Evolutionary conservation across 2,888 invertebrate species (phyloP).

Genomic region (Rhamphomyia laevipes): DNA sequence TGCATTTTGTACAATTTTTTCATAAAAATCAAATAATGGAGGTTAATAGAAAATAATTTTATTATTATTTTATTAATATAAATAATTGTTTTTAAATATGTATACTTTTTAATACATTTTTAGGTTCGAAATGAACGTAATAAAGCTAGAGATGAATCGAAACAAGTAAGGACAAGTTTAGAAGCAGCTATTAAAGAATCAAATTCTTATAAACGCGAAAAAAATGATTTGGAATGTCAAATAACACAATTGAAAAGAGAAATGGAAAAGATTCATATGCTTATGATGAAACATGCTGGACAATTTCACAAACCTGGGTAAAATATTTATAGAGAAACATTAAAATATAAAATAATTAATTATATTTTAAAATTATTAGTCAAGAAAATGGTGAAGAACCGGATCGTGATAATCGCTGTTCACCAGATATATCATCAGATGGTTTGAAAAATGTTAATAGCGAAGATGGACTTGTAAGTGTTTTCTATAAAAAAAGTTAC

Average conservation of each 20-base stretch:
- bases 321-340: too few relatives aligned
- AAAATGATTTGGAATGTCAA: slow-evolving; percentile 63
- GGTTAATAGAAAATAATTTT: not conserved
- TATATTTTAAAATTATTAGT: not conserved
- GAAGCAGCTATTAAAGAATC: slow-evolving; percentile 69
- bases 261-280: slow-evolving; percentile 63
- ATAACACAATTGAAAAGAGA: slow-evolving; percentile 66
- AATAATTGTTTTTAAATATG: not conserved
- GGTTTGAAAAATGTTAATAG: slow-evolving; percentile 38
- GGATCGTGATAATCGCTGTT: slow-evolving; percentile 34
- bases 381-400: slow-evolving; percentile 30
- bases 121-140: slow-evolving; percentile 82
- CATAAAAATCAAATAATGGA: not conserved
- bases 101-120: slow-evolving; percentile 7
- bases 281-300: slow-evolving; percentile 55
- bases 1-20: too few relatives aligned
- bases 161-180: slow-evolving; percentile 66
- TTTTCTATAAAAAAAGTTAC: not conserved
- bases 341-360: not conserved
- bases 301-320: slow-evolving; percentile 46
- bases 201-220: slow-evolving; percentile 60
- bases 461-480: slow-evolving; percentile 34
- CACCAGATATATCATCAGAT: slow-evolving; percentile 37
- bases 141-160: slow-evolving; percentile 81
- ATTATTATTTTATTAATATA: not conserved